phyloP scores from a whole-genome alignment of 2,888 invertebrate genomes.

The Encarsia formosa region DNA sequence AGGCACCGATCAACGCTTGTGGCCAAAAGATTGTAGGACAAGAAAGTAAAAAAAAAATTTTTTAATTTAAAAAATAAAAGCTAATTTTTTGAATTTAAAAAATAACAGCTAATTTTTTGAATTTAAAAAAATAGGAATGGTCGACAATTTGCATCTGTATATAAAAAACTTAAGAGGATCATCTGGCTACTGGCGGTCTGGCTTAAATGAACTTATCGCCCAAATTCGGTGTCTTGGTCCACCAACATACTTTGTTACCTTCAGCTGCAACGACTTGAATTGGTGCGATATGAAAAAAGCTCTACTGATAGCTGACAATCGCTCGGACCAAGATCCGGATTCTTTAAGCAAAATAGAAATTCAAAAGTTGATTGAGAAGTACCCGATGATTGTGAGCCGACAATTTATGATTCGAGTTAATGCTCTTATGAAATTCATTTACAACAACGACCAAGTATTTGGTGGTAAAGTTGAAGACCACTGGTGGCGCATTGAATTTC shows the following conservation, averaged over 20 bases:
- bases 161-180: no score
- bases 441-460: slow-evolving; percentile 22
- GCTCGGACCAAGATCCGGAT: slow-evolving; percentile 4
- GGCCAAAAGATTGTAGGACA: no score
- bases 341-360: neutral
- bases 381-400: neutral
- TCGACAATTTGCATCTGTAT: no score
- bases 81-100: no score
- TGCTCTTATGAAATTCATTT: neutral
- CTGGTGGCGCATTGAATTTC: slow-evolving; percentile 40
- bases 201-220: slow-evolving; percentile 37
- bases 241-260: no score
- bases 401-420: neutral
- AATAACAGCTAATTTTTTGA: no score
- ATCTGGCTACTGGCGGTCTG: slow-evolving; percentile 33
- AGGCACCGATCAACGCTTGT: no score
- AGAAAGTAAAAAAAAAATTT: no score
- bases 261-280: no score
- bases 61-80: no score
- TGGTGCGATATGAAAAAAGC: slow-evolving; percentile 43
- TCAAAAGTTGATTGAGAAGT: neutral
- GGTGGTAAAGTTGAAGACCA: slow-evolving; percentile 28
- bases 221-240: slow-evolving; percentile 37
- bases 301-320: slow-evolving; percentile 35
- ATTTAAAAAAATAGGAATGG: no score